Evolutionary conservation across 2,797 vertebrate species (phyloP).

Genomic region (Coregonus sp.): DNA sequence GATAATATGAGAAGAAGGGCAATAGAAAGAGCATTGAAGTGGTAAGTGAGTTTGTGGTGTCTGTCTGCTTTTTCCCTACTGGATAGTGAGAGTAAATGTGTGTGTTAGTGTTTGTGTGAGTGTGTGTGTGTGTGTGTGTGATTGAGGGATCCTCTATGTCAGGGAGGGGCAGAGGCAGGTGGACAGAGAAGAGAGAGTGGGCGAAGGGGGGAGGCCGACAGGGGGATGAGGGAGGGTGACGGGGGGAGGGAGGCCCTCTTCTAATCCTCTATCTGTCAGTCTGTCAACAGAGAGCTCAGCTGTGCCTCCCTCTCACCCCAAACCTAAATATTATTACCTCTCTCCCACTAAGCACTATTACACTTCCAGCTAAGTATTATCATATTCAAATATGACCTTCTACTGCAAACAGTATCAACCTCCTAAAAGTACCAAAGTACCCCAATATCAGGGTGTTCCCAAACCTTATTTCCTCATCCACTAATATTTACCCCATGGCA

Average conservation of each 20-base stretch:
- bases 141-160: conserved; percentile 19
- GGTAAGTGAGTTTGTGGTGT: conserved; percentile 5
- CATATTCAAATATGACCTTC: conserved; percentile 10
- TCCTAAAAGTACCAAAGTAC: neutral
- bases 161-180: conserved; percentile 34
- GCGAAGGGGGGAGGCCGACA: conserved; percentile 5
- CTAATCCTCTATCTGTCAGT: conserved; percentile 71
- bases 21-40: conserved; percentile 3
- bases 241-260: conserved; percentile 24
- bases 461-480: neutral
- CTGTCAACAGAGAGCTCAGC: conserved; percentile 71
- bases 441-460: neutral
- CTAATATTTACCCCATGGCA: neutral
- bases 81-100: neutral
- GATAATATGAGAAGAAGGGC: neutral
- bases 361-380: conserved; percentile 36
- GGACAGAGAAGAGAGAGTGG: conserved; percentile 18
- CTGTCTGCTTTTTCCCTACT: neutral
- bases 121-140: conserved; percentile 24
- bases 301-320: conserved; percentile 55
- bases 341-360: conserved; percentile 30
- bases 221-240: too few species aligned
- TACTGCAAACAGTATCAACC: neutral
- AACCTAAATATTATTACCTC: conserved; percentile 72
- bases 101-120: conserved; percentile 23